Evolutionary conservation across 2,888 invertebrate species (phyloP), one percentile per base, ranked within the genome.

Genomic region (Artemia sinica): DNA sequence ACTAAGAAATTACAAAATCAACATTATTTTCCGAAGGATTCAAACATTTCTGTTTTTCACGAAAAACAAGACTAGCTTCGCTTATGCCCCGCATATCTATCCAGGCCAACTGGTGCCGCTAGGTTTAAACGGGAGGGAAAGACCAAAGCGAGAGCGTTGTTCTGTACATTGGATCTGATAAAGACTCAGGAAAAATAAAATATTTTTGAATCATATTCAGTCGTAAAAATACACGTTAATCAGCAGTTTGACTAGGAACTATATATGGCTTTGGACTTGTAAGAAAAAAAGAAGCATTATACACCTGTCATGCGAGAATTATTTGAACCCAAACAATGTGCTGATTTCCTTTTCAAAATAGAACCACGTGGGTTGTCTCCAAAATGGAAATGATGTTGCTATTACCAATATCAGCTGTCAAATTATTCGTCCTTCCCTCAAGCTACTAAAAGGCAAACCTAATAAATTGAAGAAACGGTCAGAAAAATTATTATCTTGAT

Each of bases 61-160:
- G 14, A 58, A 58, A 58, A 58, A 58, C 14, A 58, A 58, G 58
- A 58, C 58, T 58, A 58, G n/a, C 58, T n/a, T 58, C 58, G 58
- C 58, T 58, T 58, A 58, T 58, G 58, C 58, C 58, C 1, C 18
- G 58, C 58, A 58, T n/a, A 58, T 58, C 58, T 14, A 58, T n/a
- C 58, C 58, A 58, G 58, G 58, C 58, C 58, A 58, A 58, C 58
- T 18, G 58, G 58, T 58, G 58, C 58, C 58, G 58, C 58, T 58
- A 58, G 58, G 58, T 58, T 58, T 58, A 18, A 18, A 58, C 58
- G 58, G 58, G 58, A 58, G 58, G 58, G 58, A 58, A 58, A 58
- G 14, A 58, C 58, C 58, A 58, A 58, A 14, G 58, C 10, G 58
- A 58, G 58, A 58, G 58, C 58, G 58, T 58, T 18, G 58, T 58